Evolutionary conservation across 1,140 invertebrate genomes (phyloP), one percentile per base, ranked within the genome.

Genomic region (Drosophila willistoni): DNA sequence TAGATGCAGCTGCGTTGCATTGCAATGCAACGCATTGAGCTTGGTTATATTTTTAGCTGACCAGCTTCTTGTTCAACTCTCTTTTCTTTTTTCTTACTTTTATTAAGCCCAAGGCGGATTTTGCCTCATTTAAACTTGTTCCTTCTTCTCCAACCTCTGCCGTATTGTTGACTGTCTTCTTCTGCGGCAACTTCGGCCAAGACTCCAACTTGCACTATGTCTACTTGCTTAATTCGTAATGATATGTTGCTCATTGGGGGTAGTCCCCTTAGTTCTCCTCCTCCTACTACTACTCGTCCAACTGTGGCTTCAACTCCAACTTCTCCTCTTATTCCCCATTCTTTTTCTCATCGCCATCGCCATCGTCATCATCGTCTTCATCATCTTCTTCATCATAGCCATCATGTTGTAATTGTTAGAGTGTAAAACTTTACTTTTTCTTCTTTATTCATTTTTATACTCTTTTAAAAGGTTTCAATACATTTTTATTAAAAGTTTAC

Each of bases 71-170:
- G 55, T 13, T 69, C 68, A 68, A 70, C 76, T 76, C 72, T 72
- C 73, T 79, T 79, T 74, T 39, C n/a, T 29, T 51, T 36, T 66
- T 25, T 61, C 47, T 54, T 63, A 42, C 55, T 59, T 39, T 64
- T 77, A 39, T 62, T 54, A 64, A 36, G 68, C 81, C 68, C 62
- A 51, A 81, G 71, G 74, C 81, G 78, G 81, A 85, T 78, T 85
- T 85, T 73, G 73, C 81, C 81, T 85, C 82, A 85, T 85, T 85
- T 86, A 85, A 78, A 85, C 81, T 68, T 73, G 82, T 85, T 81
- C 78, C 81, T 74, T 70, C 62, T 70, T 19, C 75, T 72, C 19
- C 63, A 19, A 12, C 47, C 14, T 47, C 33, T 56, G 62, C 29
- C 33, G 34, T 51, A 39, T 59, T 47, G 60, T 56, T 57, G 33